Base-by-base conservation (phyloP, 2,113 vertebrate genomes). In the Grus americana region DNA sequence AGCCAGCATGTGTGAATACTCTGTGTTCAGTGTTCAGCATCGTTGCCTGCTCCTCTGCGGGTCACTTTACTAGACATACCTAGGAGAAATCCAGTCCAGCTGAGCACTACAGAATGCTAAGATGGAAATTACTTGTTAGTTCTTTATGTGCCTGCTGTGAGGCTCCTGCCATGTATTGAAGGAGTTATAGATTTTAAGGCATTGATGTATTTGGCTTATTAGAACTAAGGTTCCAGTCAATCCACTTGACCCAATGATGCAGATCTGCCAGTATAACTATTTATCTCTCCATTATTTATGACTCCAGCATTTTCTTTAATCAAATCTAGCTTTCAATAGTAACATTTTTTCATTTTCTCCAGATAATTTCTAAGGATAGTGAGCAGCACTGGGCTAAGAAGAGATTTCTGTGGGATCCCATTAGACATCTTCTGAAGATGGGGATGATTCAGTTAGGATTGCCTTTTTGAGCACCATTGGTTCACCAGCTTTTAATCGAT, bases 401-500 rank as follows among this genome's bases (percentile, higher is more conserved):
- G 71, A 86, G 67, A 50, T 82, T 94, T 94, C 81, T 38, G 40
- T 76, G 71, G 58, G 78, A 93, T 94, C 76, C 66, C 84, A 72
- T 79, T 91, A 85, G 67, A 55, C 30, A 79, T 89, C 80, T 76
- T 91, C 57, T 79, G 65, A 82, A 65, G 72, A 92, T 72, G 34
- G 21, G 55, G 27, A 71, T 94, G 71, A 87, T 93, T 94, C 93
- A 82, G 59, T 90, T 86, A 96, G 74, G 63, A 88, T 79, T 95
- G 92, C 91, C 66, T 92, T 93, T 94, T 29, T 62, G 84, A 93
- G 62, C 1, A 1, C 66, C 90, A 54, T 83, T 93, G 90, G 87
- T 85, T 92, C 71, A 83, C 83, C 59, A 88, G 75, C 67, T 95
- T 95, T 95, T 95, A 92, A 88, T 86, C 6, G 15, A 90, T 93